These are phyloP conservation scores for Hemitrygon akajei DNA, from an alignment of 2,797 vertebrate species.

Conservation along the genomic window DNA sequence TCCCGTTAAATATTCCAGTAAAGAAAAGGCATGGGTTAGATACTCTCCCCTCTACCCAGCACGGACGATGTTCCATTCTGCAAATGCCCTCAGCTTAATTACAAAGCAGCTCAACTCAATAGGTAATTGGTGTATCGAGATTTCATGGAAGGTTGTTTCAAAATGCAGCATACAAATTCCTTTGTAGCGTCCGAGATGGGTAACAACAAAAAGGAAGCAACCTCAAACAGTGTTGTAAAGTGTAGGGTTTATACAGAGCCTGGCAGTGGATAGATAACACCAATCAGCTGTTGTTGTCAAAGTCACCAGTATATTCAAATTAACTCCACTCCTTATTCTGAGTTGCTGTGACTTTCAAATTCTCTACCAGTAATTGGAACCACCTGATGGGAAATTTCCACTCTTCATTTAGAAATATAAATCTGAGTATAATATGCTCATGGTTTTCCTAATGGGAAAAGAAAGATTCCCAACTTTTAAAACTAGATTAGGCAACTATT, in stretches of 20 bases:
- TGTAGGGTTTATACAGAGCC: slow-evolving; percentile 27
- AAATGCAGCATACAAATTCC: background rate
- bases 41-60: background rate
- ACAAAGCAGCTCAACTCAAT: background rate
- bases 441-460: background rate
- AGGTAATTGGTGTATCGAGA: background rate
- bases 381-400: background rate
- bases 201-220: slow-evolving; percentile 10
- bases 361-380: background rate
- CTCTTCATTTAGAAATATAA: background rate
- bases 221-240: slow-evolving; percentile 28
- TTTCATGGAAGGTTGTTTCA: background rate
- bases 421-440: background rate
- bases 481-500: background rate
- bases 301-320: slow-evolving; percentile 2
- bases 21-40: background rate
- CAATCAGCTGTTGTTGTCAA: background rate
- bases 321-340: background rate
- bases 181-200: background rate
- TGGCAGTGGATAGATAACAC: background rate
- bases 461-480: background rate
- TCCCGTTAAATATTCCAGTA: background rate
- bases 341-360: background rate
- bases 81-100: background rate
- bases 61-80: background rate